Conservation (phyloP, 2,888 invertebrate genomes). For the Aleiodes leptofemur region DNA sequence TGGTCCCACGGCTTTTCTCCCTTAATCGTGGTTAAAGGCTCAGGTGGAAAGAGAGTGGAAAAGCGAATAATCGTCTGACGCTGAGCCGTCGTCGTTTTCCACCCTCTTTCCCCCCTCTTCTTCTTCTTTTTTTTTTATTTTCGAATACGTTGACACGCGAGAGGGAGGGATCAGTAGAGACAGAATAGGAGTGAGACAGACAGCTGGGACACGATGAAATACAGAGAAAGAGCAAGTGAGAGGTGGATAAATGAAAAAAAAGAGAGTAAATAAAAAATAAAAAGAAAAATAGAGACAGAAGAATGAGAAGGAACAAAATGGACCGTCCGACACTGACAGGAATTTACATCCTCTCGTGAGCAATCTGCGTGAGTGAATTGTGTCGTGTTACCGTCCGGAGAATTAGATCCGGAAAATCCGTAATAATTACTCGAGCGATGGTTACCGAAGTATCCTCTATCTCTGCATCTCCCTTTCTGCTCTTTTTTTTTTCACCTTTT, state of each 20-base stretch:
- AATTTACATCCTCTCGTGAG: conserved; percentile 73
- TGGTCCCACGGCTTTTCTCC: conserved; percentile 23
- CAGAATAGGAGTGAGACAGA: background rate
- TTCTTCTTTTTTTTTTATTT: conserved; percentile 5
- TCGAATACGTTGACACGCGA: conserved; percentile 33
- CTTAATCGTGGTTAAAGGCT: conserved; percentile 59
- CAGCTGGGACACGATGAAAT: conserved; percentile 9
- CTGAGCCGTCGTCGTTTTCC: conserved; percentile 56
- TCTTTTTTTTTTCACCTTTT: conserved; percentile 36
- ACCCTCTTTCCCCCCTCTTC: background rate
- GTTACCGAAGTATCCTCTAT: conserved; percentile 66
- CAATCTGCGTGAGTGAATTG: conserved; percentile 75
- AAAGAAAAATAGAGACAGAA: conserved; percentile 48
- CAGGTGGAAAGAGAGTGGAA: conserved; percentile 66
- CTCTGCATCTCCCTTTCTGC: conserved; percentile 42
- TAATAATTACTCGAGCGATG: conserved; percentile 73
- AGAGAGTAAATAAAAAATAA: conserved; percentile 32
- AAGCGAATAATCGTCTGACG: conserved; percentile 69
- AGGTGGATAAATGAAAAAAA: conserved; percentile 5
- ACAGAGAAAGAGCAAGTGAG: conserved; percentile 50
- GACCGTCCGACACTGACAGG: conserved; percentile 71
- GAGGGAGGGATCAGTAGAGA: conserved; percentile 34
- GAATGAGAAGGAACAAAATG: conserved; percentile 66
- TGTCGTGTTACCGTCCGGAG: conserved; percentile 74
- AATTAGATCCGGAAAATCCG: conserved; percentile 75